These are phyloP conservation scores for Sarcophaga bullata DNA, from an alignment of 1,140 invertebrate genomes.

Conservation along the genomic window DNA sequence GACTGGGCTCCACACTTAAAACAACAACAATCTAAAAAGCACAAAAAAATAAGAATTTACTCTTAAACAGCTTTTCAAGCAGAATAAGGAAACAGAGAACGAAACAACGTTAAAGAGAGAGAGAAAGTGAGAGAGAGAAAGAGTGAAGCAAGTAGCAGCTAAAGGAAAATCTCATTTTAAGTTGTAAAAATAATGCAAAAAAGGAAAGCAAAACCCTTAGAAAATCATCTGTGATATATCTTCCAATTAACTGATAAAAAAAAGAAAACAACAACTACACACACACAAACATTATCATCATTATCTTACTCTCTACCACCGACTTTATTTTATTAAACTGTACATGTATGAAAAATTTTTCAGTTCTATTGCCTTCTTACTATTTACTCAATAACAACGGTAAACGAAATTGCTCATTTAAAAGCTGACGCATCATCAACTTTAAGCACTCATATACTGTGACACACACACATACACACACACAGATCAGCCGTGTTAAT, in stretches of 20 bases:
- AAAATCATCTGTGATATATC: constrained; percentile 24
- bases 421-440: constrained; percentile 9
- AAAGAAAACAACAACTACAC: background rate
- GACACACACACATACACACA: background rate
- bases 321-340: background rate
- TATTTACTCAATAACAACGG: background rate
- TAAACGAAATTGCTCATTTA: background rate
- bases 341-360: background rate
- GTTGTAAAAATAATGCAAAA: background rate
- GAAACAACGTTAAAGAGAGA: background rate
- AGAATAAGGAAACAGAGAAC: background rate
- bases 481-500: background rate
- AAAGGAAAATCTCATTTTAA: background rate
- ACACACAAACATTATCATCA: background rate
- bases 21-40: too few relatives aligned
- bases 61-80: background rate
- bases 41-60: too few relatives aligned
- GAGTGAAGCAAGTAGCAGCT: background rate
- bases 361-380: background rate
- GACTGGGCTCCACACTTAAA: too few relatives aligned
- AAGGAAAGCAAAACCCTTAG: background rate
- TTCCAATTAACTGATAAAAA: constrained; percentile 16
- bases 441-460: background rate
- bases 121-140: background rate
- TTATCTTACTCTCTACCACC: background rate